A percentile compares a stretch with the other conserved stretches of the same genome.
phyloP scores from a whole-genome alignment of 2,797 vertebrate species.

The Brachyrhaphis roseni region DNA sequence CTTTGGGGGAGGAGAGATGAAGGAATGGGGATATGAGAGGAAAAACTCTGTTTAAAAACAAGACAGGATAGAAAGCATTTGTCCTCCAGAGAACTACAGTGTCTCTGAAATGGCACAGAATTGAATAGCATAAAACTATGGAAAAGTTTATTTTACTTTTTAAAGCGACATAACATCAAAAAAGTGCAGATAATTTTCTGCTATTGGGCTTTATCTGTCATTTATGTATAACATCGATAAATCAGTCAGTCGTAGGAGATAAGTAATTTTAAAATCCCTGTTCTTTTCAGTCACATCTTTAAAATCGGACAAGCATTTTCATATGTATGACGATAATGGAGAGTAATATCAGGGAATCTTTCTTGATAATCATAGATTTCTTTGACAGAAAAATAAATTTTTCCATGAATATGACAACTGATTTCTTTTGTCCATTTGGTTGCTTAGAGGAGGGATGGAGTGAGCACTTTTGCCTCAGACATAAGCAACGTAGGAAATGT shows the following conservation, averaged over 20 bases:
- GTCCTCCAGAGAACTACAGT: conserved; percentile 7
- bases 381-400: background rate
- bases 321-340: background rate
- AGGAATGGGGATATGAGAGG: background rate
- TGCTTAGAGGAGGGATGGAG: background rate
- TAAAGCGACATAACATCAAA: conserved; percentile 16
- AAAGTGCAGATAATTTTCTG: background rate
- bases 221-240: background rate
- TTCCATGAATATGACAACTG: background rate
- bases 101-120: conserved; percentile 21
- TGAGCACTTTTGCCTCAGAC: background rate
- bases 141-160: conserved; percentile 24
- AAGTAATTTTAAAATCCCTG: background rate
- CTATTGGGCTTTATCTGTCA: conserved; percentile 15
- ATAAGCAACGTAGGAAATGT: background rate
- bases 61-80: conserved; percentile 9
- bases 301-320: background rate
- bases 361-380: background rate
- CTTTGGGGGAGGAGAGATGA: conserved; percentile 29
- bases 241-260: background rate
- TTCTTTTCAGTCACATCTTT: background rate
- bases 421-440: background rate
- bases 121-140: conserved; percentile 41
- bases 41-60: background rate
- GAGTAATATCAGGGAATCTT: background rate